Conservation (phyloP, 2,113 vertebrate genomes). For the Proteles cristata region DNA sequence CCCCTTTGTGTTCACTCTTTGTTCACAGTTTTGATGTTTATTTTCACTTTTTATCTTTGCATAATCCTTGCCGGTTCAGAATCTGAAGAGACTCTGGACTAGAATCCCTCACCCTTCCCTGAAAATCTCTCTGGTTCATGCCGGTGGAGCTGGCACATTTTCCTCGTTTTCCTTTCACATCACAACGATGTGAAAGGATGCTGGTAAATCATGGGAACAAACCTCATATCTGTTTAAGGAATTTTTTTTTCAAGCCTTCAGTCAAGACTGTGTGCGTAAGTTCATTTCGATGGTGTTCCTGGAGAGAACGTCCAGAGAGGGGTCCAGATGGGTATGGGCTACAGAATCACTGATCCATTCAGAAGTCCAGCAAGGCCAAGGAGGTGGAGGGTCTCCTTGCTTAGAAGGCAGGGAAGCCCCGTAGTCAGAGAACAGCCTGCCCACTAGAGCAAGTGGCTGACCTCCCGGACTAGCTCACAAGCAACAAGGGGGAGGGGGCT, state of each 20-base stretch:
- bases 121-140: background rate
- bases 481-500: background rate
- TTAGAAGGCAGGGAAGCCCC: background rate
- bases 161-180: background rate
- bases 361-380: background rate
- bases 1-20: slow-evolving; percentile 63
- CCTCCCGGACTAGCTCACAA: background rate
- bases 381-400: background rate
- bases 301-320: background rate
- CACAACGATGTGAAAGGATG: background rate
- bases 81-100: background rate
- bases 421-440: background rate
- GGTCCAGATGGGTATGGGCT: background rate
- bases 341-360: background rate
- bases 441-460: background rate
- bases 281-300: background rate
- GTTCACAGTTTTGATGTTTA: slow-evolving; percentile 60
- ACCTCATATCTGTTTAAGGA: background rate
- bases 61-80: slow-evolving; percentile 16
- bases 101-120: background rate
- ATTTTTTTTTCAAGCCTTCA: background rate
- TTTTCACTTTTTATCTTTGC: slow-evolving; percentile 61
- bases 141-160: slow-evolving; percentile 27
- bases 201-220: background rate
- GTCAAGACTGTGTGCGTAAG: slow-evolving; percentile 11